Evolutionary conservation across 2,888 invertebrate genomes (phyloP).

Genomic region (Halictus ligatus): DNA sequence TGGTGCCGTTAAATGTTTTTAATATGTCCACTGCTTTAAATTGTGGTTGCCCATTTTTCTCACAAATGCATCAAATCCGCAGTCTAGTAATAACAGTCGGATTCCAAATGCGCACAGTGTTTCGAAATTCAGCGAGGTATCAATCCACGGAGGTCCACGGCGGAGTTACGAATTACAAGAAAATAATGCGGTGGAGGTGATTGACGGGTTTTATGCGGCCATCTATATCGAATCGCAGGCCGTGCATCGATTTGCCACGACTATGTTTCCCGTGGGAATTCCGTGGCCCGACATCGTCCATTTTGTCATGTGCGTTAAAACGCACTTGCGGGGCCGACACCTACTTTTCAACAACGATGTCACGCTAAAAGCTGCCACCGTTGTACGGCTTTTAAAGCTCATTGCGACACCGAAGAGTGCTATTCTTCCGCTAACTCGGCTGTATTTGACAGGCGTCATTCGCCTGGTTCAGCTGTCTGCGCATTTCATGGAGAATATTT

Average conservation of each 20-base stretch:
- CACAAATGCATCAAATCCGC: too few species aligned
- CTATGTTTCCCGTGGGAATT: conserved; percentile 55
- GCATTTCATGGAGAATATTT: not conserved
- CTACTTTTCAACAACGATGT: conserved; percentile 70
- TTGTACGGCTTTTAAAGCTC: conserved; percentile 70
- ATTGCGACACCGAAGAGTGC: conserved; percentile 56
- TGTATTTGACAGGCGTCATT: conserved; percentile 26
- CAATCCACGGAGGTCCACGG: not conserved
- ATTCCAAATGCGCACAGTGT: too few species aligned
- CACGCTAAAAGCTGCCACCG: conserved; percentile 71
- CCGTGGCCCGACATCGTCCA: conserved; percentile 54
- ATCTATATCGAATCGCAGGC: not conserved
- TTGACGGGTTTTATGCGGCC: not conserved
- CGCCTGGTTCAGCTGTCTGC: not conserved
- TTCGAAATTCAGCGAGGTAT: not conserved
- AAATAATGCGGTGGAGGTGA: not conserved
- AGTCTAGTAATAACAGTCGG: too few species aligned
- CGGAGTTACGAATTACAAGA: not conserved
- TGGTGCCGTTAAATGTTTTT: too few species aligned
- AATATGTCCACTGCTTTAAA: too few species aligned
- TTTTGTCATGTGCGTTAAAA: conserved; percentile 68
- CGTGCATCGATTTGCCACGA: conserved; percentile 15
- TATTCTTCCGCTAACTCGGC: conserved; percentile 54
- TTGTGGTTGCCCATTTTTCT: too few species aligned
- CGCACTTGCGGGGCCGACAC: conserved; percentile 58